Percentiles rank a stretch among this genome's conserved stretches.
Evolutionary conservation across 1,140 invertebrate genomes (phyloP).

Genomic region (Drosophila mojavensis): DNA sequence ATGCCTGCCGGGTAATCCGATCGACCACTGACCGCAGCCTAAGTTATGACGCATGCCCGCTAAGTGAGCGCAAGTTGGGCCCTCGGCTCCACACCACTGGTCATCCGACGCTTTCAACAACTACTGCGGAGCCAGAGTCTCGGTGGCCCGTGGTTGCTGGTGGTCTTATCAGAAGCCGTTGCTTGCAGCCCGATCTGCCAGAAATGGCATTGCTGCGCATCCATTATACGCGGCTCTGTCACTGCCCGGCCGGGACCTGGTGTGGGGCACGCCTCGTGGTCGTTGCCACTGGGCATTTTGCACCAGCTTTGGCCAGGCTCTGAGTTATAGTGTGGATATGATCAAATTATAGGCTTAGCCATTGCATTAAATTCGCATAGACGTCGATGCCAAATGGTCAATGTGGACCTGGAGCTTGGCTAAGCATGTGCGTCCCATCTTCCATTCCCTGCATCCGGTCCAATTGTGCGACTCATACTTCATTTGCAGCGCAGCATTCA

Average conservation of each 20-base stretch:
- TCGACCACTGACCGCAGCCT: slow-evolving; percentile 37
- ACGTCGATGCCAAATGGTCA: slow-evolving; percentile 28
- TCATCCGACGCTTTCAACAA: slow-evolving; percentile 79
- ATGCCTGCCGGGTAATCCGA: slow-evolving; percentile 81
- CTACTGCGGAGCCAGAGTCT: slow-evolving; percentile 59
- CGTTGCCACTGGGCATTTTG: slow-evolving; percentile 76
- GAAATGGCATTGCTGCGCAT: slow-evolving; percentile 79
- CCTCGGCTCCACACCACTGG: slow-evolving; percentile 29
- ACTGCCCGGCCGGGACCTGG: slow-evolving; percentile 43
- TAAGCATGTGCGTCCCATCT: slow-evolving; percentile 37
- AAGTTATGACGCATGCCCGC: slow-evolving; percentile 65
- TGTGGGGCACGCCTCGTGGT: slow-evolving; percentile 29
- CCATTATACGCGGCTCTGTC: slow-evolving; percentile 73
- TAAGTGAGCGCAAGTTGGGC: slow-evolving; percentile 59
- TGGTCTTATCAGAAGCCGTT: slow-evolving; percentile 83
- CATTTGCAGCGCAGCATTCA: slow-evolving; percentile 10
- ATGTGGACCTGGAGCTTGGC: slow-evolving; percentile 4
- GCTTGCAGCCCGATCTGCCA: slow-evolving; percentile 74
- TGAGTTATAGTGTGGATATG: slow-evolving; percentile 82
- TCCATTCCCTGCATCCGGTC: slow-evolving; percentile 22
- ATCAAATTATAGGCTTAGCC: slow-evolving; percentile 80
- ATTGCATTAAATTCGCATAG: slow-evolving; percentile 78
- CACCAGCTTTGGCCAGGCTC: slow-evolving; percentile 29
- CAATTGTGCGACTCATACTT: slow-evolving; percentile 5
- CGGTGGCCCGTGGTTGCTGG: slow-evolving; percentile 33